Conservation (phyloP, 2,888 invertebrate genomes). For the Camponotus fellah region DNA sequence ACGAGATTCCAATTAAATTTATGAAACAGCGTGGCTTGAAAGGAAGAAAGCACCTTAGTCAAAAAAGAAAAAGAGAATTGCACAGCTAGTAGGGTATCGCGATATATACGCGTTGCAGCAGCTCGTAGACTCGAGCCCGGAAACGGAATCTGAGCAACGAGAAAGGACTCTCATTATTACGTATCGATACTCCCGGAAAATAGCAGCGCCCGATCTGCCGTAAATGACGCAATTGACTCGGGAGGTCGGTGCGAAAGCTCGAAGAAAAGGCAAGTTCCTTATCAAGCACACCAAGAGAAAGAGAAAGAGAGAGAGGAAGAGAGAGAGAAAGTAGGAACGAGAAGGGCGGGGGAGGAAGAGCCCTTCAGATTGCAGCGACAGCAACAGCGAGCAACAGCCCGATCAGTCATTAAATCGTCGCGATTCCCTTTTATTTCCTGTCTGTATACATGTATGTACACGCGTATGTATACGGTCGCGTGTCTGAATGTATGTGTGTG, state of each 20-base stretch:
- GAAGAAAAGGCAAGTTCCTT: constrained; percentile 70
- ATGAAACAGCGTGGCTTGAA: not conserved
- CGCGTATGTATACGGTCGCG: not conserved
- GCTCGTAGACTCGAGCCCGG: not conserved
- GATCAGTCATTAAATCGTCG: constrained; percentile 85
- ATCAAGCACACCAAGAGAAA: constrained; percentile 30
- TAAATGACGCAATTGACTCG: constrained; percentile 60
- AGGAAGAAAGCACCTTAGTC: too few relatives aligned
- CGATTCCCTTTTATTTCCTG: constrained; percentile 83
- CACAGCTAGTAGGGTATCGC: not conserved
- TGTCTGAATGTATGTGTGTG: not conserved
- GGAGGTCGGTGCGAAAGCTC: constrained; percentile 33
- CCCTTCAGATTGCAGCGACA: constrained; percentile 65
- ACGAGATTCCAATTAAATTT: not conserved
- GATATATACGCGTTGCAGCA: not conserved
- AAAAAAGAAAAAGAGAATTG: not conserved
- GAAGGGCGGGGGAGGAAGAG: constrained; percentile 39
- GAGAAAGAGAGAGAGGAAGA: constrained; percentile 22
- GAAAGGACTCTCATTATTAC: constrained; percentile 83
- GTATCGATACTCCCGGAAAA: constrained; percentile 82
- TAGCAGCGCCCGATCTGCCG: constrained; percentile 69
- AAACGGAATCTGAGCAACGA: constrained; percentile 65
- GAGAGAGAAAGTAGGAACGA: constrained; percentile 34
- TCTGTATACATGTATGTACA: not conserved
- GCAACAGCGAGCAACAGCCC: constrained; percentile 79